A percentile compares a stretch with the other conserved stretches of the same genome.
Conservation (phyloP, 2,797 vertebrate genomes). For the Enteromius mattozi region DNA sequence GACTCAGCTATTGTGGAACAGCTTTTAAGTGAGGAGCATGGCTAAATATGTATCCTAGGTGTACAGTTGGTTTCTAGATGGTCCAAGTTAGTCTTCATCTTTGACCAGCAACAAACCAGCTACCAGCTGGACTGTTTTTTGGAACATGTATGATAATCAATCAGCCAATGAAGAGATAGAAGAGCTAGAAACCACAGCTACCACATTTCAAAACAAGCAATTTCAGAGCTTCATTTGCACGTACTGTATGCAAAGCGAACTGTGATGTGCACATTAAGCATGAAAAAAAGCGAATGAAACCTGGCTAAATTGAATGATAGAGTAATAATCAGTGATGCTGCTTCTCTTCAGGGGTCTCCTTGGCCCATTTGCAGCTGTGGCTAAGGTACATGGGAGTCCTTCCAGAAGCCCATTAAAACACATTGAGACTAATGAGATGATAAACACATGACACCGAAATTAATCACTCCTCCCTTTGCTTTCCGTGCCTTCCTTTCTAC, state of each 20-base stretch:
- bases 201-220: neutral
- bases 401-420: slow-evolving; percentile 53
- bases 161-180: neutral
- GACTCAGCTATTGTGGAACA: neutral
- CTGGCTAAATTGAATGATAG: slow-evolving; percentile 7
- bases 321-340: slow-evolving; percentile 6
- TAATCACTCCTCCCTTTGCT: slow-evolving; percentile 35
- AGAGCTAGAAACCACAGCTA: neutral
- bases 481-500: neutral
- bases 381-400: neutral
- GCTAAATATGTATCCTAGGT: neutral
- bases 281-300: neutral
- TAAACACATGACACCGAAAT: slow-evolving; percentile 54
- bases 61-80: neutral
- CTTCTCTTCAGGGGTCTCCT: slow-evolving; percentile 2
- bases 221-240: neutral
- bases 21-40: neutral
- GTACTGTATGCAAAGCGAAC: neutral
- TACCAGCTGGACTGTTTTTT: neutral
- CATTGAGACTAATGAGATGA: slow-evolving; percentile 52
- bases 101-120: neutral
- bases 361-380: slow-evolving; percentile 2
- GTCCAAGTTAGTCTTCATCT: neutral
- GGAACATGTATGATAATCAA: neutral
- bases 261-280: neutral